Conservation (phyloP, 1,140 invertebrate species). For the Apis laboriosa region DNA sequence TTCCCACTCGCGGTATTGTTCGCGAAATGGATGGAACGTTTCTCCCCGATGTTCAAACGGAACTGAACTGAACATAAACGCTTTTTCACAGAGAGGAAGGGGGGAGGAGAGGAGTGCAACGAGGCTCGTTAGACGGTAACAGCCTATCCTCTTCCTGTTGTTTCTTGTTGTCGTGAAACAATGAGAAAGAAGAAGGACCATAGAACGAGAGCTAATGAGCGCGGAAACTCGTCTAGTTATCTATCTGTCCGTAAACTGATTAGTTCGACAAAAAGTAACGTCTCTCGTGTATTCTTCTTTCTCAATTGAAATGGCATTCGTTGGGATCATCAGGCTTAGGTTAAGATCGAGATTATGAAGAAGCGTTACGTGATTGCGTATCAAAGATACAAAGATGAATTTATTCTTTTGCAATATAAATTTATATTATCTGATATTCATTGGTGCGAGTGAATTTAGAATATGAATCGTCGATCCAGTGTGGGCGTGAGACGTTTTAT, state of each 20-base stretch:
- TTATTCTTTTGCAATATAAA: no score
- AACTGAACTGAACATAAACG: constrained; percentile 57
- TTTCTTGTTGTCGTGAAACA: constrained; percentile 39
- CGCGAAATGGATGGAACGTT: not conserved
- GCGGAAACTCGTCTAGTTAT: constrained; percentile 11
- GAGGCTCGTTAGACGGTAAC: constrained; percentile 68
- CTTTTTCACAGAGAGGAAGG: constrained; percentile 56
- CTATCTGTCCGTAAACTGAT: constrained; percentile 8
- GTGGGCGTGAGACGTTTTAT: no score
- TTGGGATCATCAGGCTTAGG: not conserved
- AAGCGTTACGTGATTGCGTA: not conserved
- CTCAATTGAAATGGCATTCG: not conserved
- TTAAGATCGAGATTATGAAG: not conserved
- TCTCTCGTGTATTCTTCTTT: not conserved
- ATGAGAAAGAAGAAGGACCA: constrained; percentile 30
- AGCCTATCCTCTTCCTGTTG: constrained; percentile 21
- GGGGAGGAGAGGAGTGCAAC: constrained; percentile 38
- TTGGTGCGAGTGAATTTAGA: no score
- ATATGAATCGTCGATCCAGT: no score
- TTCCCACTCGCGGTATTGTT: constrained; percentile 12
- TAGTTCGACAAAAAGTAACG: not conserved
- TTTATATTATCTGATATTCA: no score
- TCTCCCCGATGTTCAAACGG: constrained; percentile 48
- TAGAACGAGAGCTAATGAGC: constrained; percentile 46
- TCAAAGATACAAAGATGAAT: no score